Conservation (phyloP, 2,888 invertebrate species). For the Dendrolimus houi region DNA sequence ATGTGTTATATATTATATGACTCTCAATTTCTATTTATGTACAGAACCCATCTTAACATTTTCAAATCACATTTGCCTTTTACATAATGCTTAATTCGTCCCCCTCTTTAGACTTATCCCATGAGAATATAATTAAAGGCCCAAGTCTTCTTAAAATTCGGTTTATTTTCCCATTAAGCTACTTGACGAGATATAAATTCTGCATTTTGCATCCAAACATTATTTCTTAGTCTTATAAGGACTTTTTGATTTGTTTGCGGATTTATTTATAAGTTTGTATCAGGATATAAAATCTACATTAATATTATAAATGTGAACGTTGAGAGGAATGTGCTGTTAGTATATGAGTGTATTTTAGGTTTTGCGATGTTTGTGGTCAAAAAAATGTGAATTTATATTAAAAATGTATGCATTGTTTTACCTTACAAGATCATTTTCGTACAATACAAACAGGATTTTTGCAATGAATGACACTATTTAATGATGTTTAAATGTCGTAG, state of each 20-base stretch:
- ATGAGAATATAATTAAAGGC: conserved; percentile 50
- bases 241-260: conserved; percentile 27
- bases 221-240: conserved; percentile 31
- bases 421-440: too few species aligned
- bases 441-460: too few species aligned
- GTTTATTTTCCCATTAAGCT: conserved; percentile 59
- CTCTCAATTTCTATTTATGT: background rate
- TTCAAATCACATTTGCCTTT: background rate
- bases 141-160: conserved; percentile 47
- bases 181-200: conserved; percentile 49
- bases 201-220: conserved; percentile 34
- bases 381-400: too few species aligned
- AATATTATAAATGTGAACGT: too few species aligned
- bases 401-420: too few species aligned
- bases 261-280: conserved; percentile 10
- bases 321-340: too few species aligned
- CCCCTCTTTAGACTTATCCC: conserved; percentile 33
- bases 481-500: too few species aligned
- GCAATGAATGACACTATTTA: too few species aligned
- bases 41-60: background rate
- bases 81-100: conserved; percentile 25
- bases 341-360: too few species aligned
- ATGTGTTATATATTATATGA: too few species aligned
- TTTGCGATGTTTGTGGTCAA: too few species aligned
- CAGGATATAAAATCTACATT: conserved; percentile 13